A percentile compares a stretch with the other conserved stretches of the same genome.
Evolutionary conservation across 1,140 invertebrate species (phyloP).

Genomic region (Dermatophagoides farinae): DNA sequence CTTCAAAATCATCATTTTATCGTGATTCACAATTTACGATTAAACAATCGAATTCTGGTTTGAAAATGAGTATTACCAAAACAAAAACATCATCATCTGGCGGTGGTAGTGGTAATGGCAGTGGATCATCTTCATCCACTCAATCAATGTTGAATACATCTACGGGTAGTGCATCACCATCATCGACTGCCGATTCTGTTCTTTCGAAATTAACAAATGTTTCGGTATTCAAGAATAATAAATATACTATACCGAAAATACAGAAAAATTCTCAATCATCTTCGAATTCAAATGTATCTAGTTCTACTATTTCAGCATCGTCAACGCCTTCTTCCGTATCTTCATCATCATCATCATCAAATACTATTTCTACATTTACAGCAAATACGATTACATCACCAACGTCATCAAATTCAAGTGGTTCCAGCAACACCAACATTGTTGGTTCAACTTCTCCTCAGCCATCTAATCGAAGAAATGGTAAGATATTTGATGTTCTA

Average conservation of each 20-base stretch:
- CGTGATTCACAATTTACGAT: conserved; percentile 19
- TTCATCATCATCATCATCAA: neutral
- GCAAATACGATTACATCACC: neutral
- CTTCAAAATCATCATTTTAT: neutral
- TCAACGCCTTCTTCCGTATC: neutral
- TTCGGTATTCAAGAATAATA: neutral
- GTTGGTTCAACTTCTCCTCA: neutral
- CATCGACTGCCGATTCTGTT: neutral
- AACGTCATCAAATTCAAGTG: neutral
- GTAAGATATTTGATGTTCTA: neutral
- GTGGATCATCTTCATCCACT: too few relatives aligned
- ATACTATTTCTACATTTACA: neutral
- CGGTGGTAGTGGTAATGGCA: too few relatives aligned
- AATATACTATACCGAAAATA: conserved; percentile 5
- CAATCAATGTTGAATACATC: neutral
- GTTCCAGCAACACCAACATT: neutral
- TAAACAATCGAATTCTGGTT: conserved; percentile 16
- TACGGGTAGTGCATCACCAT: neutral
- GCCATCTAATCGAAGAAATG: neutral
- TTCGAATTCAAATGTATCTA: neutral
- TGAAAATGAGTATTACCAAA: conserved; percentile 21
- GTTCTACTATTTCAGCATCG: neutral
- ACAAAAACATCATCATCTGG: conserved; percentile 11
- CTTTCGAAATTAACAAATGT: neutral
- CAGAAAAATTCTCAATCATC: neutral